Evolutionary conservation across 2,888 invertebrate species (phyloP), one percentile per base, ranked within the genome.

Genomic region (Aleiodes alternator): DNA sequence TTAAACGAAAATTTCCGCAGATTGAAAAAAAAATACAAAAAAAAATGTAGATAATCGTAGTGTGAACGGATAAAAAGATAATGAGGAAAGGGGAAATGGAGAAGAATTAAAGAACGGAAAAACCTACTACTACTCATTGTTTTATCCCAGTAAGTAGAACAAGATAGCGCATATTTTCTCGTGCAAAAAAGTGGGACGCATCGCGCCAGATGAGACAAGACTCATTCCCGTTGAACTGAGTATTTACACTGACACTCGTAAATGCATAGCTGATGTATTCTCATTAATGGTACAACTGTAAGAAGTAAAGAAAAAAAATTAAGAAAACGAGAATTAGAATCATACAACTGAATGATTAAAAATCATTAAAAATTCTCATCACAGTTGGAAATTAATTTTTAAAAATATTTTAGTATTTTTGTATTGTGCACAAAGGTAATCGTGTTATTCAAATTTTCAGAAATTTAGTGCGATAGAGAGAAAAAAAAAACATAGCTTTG

Each of bases 101-200:
- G 12, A n/a, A 69, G 16, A 56, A 38, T 53, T 53, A 55, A 16
- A 11, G n/a, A 4, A 16, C 5, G 12, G 31, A 38, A 55, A 59
- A 51, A 50, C 48, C 50, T 16, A n/a, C 59, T 51, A 50, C 31
- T 71, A 11, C 16, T 64, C 64, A 72, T 64, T 53, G 53, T 72
- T 72, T 16, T 16, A 12, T n/a, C 14, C 61, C 61, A 51, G 64
- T 71, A 53, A 72, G 51, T 72, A 23, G 64, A 72, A 72, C 64
- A 38, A 64, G 34, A 72, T 72, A 38, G 23, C 16, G 51, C 53
- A n/a, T 72, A 16, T 61, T 61, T 14, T 16, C 48, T 38, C 34
- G 53, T 23, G 51, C 34, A 38, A 61, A 61, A 61, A 72, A 72
- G 14, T 69, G 53, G 69, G 69, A 29, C 66, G 66, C 53, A 69